Conservation (phyloP, 2,113 vertebrate species). For the Protobothrops flavoviridis region DNA sequence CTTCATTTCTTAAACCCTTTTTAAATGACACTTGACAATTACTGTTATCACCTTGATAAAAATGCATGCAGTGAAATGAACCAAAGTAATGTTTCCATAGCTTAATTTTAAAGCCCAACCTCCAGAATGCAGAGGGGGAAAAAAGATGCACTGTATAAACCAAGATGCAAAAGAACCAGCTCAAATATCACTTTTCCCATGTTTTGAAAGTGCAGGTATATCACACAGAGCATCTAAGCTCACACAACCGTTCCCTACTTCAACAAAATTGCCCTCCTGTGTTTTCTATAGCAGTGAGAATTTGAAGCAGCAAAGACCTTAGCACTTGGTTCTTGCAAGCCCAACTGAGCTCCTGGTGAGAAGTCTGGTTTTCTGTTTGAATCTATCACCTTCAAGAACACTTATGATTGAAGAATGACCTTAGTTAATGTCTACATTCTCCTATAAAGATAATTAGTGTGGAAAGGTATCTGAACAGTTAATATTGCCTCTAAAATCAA, state of each 20-base stretch:
- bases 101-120: background rate
- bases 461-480: background rate
- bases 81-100: background rate
- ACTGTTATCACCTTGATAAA: slow-evolving; percentile 14
- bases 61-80: background rate
- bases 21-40: slow-evolving; percentile 10
- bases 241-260: background rate
- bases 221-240: background rate
- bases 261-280: background rate
- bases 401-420: slow-evolving; percentile 6
- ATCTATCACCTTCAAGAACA: background rate
- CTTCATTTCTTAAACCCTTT: background rate
- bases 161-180: background rate
- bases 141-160: background rate
- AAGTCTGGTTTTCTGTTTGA: slow-evolving; percentile 8
- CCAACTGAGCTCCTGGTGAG: background rate
- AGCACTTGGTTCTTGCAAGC: slow-evolving; percentile 2
- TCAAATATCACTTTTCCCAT: background rate
- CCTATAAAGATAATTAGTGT: background rate
- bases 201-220: background rate
- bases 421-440: background rate
- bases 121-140: background rate
- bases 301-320: background rate
- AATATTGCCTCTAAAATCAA: background rate
- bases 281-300: background rate